Evolutionary conservation across 2,888 invertebrate genomes (phyloP).

Genomic region (Sicus ferrugineus): DNA sequence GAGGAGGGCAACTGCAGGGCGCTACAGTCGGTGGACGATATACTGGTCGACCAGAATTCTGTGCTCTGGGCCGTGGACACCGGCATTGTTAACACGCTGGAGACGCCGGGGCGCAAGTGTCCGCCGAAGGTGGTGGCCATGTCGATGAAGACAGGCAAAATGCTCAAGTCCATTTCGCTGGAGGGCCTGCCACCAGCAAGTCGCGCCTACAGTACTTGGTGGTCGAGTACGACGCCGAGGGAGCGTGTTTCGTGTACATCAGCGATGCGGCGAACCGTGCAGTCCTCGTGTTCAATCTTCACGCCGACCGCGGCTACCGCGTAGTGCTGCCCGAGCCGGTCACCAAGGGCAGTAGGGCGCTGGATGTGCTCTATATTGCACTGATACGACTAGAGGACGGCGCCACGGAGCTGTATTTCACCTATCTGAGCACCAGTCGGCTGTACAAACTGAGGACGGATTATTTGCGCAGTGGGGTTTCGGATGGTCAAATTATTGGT

Average conservation of each 20-base stretch:
- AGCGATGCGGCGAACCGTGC: conserved; percentile 76
- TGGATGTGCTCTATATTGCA: conserved; percentile 74
- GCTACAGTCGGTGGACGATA: conserved; percentile 76
- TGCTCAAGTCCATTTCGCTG: conserved; percentile 71
- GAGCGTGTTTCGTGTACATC: conserved; percentile 70
- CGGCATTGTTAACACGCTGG: conserved; percentile 74
- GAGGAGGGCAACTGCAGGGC: conserved; percentile 72
- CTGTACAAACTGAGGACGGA: conserved; percentile 73
- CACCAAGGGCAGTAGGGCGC: conserved; percentile 65
- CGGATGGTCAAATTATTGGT: conserved; percentile 66
- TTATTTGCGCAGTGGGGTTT: conserved; percentile 69
- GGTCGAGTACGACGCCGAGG: conserved; percentile 72
- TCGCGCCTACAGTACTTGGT: conserved; percentile 76
- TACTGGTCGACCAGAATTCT: conserved; percentile 70
- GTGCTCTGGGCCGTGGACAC: conserved; percentile 78
- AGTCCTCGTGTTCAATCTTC: conserved; percentile 74
- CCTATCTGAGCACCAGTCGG: conserved; percentile 71
- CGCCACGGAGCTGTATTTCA: conserved; percentile 70
- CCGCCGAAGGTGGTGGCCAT: conserved; percentile 75
- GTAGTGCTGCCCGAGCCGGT: conserved; percentile 71
- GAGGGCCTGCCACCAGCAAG: conserved; percentile 68
- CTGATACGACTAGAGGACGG: conserved; percentile 70
- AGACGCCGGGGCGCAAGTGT: conserved; percentile 72
- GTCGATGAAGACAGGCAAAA: conserved; percentile 69
- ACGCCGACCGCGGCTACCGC: conserved; percentile 70